phyloP scores from a whole-genome alignment of 2,113 vertebrate genomes.

The Strigops habroptila region DNA sequence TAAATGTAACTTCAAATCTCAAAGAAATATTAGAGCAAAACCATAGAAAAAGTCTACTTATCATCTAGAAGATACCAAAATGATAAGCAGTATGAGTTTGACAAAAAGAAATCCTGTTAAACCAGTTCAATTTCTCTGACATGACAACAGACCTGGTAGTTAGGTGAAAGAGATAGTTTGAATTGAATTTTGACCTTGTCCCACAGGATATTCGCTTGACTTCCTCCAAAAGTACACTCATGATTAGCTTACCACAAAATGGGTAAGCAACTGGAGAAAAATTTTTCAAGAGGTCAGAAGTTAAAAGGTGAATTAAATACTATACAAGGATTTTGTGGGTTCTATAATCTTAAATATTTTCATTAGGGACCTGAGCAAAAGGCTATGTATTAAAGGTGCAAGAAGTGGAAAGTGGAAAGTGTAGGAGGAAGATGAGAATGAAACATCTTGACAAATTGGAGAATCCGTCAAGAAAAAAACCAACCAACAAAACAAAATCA shows the following conservation, averaged over 20 bases:
- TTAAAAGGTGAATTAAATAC: neutral
- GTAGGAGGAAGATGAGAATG: neutral
- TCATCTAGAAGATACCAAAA: neutral
- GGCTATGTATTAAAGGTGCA: neutral
- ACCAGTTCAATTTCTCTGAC: neutral
- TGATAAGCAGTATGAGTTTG: neutral
- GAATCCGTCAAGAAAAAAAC: neutral
- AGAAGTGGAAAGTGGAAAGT: accelerated
- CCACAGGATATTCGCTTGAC: neutral
- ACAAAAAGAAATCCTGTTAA: neutral
- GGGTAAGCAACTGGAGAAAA: neutral
- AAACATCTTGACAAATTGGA: neutral
- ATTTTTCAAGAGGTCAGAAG: neutral
- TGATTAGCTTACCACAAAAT: neutral
- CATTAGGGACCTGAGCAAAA: neutral
- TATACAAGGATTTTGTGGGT: neutral
- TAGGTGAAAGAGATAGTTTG: neutral
- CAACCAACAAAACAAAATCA: neutral
- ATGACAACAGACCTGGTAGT: neutral
- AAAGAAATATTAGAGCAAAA: neutral
- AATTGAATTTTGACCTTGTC: neutral
- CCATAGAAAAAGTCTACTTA: neutral
- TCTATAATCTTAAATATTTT: neutral
- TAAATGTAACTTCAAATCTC: neutral
- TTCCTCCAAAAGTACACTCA: neutral